Base-by-base conservation (phyloP, 1,140 invertebrate species). In the Euura saliciscinereae region DNA sequence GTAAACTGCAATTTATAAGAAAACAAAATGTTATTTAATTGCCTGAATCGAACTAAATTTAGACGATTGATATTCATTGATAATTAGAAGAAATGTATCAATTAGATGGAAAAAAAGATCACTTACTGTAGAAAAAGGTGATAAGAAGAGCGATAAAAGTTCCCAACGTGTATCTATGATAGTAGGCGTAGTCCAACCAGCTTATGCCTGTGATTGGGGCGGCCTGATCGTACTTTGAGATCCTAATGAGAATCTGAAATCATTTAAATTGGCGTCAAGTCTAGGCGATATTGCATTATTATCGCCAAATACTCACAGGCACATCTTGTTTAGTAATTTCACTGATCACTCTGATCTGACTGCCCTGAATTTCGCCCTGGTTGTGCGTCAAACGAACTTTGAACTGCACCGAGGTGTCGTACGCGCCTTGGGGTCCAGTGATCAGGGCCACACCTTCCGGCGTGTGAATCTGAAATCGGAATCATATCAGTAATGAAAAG, bases 241-340 rank as follows among this genome's bases (percentile, higher is more conserved):
- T 73, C 43, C 84, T 80, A 45, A 88, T 83, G 2, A 84, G 78
- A n/a, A 88, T 76, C 85, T 87, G 67, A 59, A 82, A 73, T 59
- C 13, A n/a, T 59, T 59, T 59, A 11, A 59, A 59, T 11, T 3
- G 3, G 51, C 13, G 13, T 59, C 13, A 59, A 59, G 13, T 59
- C 51, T 3, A 11, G 28, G 28, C 28, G 28, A 28, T 28, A 28
- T 28, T 28, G 28, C 28, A 28, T 28, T 28, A 28, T 28, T 28
- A 28, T 28, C 28, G 28, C 28, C 51, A 3, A 59, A n/a, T 74
- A 80, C 80, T 76, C 78, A 87, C 85, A 45, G 86, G 83, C 78
- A 88, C 78, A 75, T 87, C 87, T 79, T 88, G 86, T 64, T 82
- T 85, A 0, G 86, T 87, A 1, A 88, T 73, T 69, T 85, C 83